phyloP scores from a whole-genome alignment of 23 tunicate genomes.

The Styela clava region DNA sequence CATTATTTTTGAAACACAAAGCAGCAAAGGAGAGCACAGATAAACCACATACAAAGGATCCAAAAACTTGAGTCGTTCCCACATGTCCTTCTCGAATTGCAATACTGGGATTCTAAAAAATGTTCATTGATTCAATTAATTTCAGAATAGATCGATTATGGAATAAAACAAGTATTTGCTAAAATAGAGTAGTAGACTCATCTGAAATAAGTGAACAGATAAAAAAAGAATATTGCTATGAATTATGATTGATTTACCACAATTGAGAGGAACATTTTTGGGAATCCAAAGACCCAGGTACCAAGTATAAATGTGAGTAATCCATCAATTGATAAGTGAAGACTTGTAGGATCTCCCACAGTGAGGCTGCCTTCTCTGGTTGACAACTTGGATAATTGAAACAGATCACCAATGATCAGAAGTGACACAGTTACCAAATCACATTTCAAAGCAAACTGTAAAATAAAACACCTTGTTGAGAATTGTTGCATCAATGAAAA shows the following conservation, averaged over 20 bases:
- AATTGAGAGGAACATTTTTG: conserved; percentile 19
- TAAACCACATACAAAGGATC: conserved; percentile 8
- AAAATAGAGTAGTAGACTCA: too few relatives aligned
- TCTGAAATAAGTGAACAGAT: too few relatives aligned
- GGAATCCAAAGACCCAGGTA: conserved; percentile 28
- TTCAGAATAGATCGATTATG: too few relatives aligned
- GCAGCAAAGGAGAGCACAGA: conserved; percentile 15
- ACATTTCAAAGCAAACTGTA: conserved; percentile 2
- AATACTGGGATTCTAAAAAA: conserved; percentile 14
- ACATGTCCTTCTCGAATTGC: conserved; percentile 4
- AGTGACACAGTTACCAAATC: background rate
- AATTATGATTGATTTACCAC: too few relatives aligned
- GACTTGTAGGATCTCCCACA: conserved; percentile 26
- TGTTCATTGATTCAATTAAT: too few relatives aligned
- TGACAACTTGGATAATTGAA: conserved; percentile 16
- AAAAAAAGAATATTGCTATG: too few relatives aligned
- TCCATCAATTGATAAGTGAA: conserved; percentile 26
- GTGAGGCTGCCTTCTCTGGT: conserved; percentile 29
- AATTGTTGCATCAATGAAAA: too few relatives aligned
- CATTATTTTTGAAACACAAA: conserved; percentile 18
- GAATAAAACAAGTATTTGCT: too few relatives aligned
- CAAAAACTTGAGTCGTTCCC: background rate
- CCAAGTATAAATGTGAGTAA: conserved; percentile 9
- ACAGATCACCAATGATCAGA: conserved; percentile 16
- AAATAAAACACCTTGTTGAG: too few relatives aligned